A percentile compares a stretch with the other conserved stretches of the same genome.
phyloP scores from a whole-genome alignment of 2,888 invertebrate species.

The Siphlonurus alternatus region DNA sequence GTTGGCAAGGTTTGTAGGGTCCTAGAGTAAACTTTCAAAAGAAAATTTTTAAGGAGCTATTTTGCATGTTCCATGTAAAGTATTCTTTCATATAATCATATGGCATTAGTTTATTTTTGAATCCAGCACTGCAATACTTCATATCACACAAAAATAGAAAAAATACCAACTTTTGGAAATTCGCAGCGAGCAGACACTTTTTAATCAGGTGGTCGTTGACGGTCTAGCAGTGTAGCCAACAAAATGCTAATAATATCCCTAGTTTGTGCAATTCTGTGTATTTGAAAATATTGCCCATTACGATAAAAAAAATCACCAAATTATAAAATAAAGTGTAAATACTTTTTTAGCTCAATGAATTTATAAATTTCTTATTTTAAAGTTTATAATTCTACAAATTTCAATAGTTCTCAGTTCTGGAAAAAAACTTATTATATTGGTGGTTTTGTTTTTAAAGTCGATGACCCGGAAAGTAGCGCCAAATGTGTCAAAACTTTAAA shows the following conservation, averaged over 20 bases:
- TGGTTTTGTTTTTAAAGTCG: background rate
- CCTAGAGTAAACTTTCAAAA: background rate
- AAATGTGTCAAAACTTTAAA: background rate
- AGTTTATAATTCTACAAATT: too few relatives aligned
- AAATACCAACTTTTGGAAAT: background rate
- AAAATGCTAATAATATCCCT: too few relatives aligned
- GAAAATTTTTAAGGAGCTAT: background rate
- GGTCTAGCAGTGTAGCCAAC: too few relatives aligned
- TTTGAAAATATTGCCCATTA: too few relatives aligned
- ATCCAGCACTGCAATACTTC: background rate
- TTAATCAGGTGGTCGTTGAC: background rate
- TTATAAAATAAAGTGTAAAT: too few relatives aligned
- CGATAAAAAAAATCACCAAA: too few relatives aligned
- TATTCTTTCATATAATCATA: background rate
- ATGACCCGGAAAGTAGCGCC: background rate
- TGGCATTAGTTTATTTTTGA: background rate
- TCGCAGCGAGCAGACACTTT: background rate
- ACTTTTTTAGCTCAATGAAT: too few relatives aligned
- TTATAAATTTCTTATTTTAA: too few relatives aligned
- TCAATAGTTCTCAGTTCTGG: too few relatives aligned
- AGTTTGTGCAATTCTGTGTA: too few relatives aligned
- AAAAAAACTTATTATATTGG: too few relatives aligned
- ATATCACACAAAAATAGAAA: background rate
- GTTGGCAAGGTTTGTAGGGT: conserved; percentile 3
- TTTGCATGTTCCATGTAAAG: background rate